These are phyloP conservation scores for Drosophila auraria DNA, from an alignment of 1,140 invertebrate species.

Conservation along the genomic window DNA sequence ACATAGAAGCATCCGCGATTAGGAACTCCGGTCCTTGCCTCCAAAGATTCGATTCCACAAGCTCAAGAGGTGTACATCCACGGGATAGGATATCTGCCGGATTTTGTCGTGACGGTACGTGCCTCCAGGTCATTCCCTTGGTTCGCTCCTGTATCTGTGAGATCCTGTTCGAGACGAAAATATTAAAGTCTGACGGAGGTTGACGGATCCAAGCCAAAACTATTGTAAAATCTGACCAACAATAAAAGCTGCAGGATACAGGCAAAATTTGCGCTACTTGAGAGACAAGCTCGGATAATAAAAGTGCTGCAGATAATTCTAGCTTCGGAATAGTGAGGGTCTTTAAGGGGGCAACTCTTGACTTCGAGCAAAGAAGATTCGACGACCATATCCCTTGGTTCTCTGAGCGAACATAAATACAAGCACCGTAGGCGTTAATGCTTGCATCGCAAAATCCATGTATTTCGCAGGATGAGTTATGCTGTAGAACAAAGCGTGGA, in stretches of 20 bases:
- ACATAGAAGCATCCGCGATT: neutral
- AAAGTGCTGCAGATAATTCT: neutral
- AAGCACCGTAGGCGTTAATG: neutral
- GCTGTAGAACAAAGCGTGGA: neutral
- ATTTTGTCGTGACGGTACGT: neutral
- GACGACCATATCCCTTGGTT: neutral
- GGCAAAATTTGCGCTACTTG: neutral
- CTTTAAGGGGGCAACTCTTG: constrained; percentile 4
- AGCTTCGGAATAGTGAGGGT: neutral
- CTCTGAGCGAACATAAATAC: constrained; percentile 3
- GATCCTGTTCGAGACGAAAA: constrained; percentile 4
- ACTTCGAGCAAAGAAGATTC: neutral
- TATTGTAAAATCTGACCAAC: constrained; percentile 9
- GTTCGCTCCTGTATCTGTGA: constrained; percentile 5
- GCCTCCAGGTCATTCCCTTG: constrained; percentile 4
- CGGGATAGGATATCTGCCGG: constrained; percentile 6
- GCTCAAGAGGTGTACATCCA: neutral
- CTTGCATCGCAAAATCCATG: constrained; percentile 13
- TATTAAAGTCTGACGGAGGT: neutral
- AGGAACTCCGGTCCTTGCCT: neutral
- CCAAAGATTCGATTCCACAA: neutral
- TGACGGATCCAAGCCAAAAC: constrained; percentile 9
- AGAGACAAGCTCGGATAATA: neutral
- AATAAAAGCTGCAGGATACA: neutral
- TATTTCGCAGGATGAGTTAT: neutral